phyloP scores from a whole-genome alignment of 2,797 vertebrate genomes.

The Vespertilio murinus region DNA sequence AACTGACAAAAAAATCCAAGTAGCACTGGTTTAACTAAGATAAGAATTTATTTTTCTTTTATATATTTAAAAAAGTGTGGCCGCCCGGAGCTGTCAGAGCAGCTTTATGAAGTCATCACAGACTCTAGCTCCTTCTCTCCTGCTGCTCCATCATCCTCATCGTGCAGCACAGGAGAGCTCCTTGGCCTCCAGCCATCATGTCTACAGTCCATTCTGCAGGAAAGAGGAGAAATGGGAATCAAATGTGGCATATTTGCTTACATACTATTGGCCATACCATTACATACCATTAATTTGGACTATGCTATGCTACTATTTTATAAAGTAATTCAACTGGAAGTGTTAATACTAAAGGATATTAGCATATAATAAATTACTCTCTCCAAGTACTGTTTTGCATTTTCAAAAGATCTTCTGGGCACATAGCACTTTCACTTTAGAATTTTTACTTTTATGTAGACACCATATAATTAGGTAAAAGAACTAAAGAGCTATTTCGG shows the following conservation, averaged over 20 bases:
- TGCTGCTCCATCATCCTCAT: not conserved
- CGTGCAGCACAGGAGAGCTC: not conserved
- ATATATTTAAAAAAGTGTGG: not conserved
- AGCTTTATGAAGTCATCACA: not conserved
- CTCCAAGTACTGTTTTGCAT: not conserved
- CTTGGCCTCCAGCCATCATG: not conserved
- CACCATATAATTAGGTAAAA: not conserved
- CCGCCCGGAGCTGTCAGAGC: not conserved
- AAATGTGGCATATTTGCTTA: not conserved
- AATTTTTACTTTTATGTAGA: not conserved
- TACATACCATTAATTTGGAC: not conserved
- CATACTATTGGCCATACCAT: not conserved
- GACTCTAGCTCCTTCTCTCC: not conserved
- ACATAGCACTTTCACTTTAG: not conserved
- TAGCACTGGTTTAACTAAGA: not conserved
- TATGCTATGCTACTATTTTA: not conserved
- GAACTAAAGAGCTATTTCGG: not conserved
- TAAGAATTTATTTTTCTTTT: not conserved
- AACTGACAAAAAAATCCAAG: not conserved
- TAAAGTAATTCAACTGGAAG: not conserved
- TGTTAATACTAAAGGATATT: not conserved
- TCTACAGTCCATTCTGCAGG: not conserved
- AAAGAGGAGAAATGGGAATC: not conserved
- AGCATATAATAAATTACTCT: not conserved
- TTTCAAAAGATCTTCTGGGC: not conserved